A percentile compares a stretch with the other conserved stretches of the same genome.
phyloP scores from a whole-genome alignment of 2,797 vertebrate genomes.

The Triplophysa yarkandensis region DNA sequence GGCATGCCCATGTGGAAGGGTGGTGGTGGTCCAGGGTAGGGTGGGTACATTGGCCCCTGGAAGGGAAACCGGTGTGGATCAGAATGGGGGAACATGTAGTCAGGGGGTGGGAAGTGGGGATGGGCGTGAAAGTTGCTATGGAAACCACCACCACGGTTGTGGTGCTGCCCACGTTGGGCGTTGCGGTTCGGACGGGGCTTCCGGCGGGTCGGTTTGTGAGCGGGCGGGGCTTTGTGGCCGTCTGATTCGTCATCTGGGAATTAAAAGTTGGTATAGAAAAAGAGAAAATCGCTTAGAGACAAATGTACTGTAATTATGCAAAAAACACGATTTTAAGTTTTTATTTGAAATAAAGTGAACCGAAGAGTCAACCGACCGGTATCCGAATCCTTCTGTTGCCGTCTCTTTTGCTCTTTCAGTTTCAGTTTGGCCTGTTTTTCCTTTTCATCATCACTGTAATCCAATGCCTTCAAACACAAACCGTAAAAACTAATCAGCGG shows the following conservation, averaged over 20 bases:
- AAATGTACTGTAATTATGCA: no score
- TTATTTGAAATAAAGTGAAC: no score
- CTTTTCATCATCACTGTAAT: constrained; percentile 92
- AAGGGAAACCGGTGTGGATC: constrained; percentile 43
- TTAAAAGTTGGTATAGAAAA: neutral
- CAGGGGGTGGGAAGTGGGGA: constrained; percentile 37
- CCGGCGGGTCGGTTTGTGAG: constrained; percentile 36
- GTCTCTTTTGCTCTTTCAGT: constrained; percentile 68
- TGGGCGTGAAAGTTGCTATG: constrained; percentile 49
- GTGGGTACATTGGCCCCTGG: constrained; percentile 20
- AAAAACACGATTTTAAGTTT: neutral
- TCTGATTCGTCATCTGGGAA: constrained; percentile 42
- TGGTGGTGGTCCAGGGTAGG: constrained; percentile 40
- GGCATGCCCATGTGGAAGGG: constrained; percentile 49
- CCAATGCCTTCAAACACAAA: constrained; percentile 76
- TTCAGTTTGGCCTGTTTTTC: constrained; percentile 84
- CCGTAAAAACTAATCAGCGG: constrained; percentile 1
- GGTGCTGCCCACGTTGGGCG: constrained; percentile 32
- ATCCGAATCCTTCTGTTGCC: constrained; percentile 68
- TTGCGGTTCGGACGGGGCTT: constrained; percentile 47
- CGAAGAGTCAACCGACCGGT: constrained; percentile 53
- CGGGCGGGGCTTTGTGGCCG: constrained; percentile 7
- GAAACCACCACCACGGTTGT: constrained; percentile 35
- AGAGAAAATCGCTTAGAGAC: no score
- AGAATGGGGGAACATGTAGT: constrained; percentile 28